Conservation (phyloP, 2,888 invertebrate species). For the Erebia palarica region DNA sequence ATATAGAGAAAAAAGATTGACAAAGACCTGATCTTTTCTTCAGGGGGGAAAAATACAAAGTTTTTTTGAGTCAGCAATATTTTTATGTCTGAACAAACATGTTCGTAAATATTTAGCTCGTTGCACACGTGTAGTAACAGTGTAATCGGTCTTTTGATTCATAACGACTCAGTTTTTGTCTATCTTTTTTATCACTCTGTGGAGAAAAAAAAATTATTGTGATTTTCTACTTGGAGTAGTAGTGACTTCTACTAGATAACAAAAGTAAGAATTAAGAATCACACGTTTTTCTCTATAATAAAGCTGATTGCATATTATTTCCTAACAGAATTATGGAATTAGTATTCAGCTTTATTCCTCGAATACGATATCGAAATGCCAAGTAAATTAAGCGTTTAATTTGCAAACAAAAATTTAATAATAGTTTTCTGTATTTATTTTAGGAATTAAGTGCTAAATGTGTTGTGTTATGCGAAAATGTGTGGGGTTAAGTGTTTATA, state of each 20-base stretch:
- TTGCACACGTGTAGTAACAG: background rate
- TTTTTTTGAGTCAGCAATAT: background rate
- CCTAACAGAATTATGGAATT: background rate
- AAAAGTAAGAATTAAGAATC: background rate
- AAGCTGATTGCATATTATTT: background rate
- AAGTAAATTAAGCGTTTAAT: constrained; percentile 4
- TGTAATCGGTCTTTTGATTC: background rate
- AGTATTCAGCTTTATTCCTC: background rate
- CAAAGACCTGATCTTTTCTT: background rate
- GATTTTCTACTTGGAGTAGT: background rate
- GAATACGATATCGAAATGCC: constrained; percentile 13
- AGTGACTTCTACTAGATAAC: background rate
- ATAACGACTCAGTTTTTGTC: background rate
- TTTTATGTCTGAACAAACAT: too few relatives aligned
- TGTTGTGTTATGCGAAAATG: constrained; percentile 51
- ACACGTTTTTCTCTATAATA: background rate
- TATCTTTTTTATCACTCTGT: background rate
- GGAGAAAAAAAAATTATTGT: background rate
- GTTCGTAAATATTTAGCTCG: background rate
- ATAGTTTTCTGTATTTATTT: constrained; percentile 67
- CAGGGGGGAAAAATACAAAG: background rate
- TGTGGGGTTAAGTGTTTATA: constrained; percentile 45
- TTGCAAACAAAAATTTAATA: constrained; percentile 2
- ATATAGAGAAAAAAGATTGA: background rate
- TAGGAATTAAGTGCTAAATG: constrained; percentile 60